phyloP scores from a whole-genome alignment of 2,113 vertebrate genomes.

The Australoheros scitulus region DNA sequence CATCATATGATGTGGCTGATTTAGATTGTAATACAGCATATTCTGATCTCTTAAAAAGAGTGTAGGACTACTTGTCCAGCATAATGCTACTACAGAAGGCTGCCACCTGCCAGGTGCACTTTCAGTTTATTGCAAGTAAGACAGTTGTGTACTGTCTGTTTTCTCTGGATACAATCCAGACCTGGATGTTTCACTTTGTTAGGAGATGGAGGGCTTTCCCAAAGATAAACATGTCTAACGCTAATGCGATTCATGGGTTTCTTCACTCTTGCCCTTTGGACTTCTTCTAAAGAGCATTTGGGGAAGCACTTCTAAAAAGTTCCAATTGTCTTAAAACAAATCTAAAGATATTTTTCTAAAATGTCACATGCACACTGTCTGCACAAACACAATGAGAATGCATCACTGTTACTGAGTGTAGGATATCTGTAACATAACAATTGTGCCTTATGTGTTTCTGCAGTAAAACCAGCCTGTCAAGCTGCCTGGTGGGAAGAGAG shows the following conservation, averaged over 20 bases:
- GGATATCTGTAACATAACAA: not conserved
- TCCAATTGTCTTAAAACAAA: not conserved
- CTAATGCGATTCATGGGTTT: slow-evolving; percentile 18
- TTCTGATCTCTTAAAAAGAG: not conserved
- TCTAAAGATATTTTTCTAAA: not conserved
- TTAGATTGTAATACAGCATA: not conserved
- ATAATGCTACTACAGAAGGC: not conserved
- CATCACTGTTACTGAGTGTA: not conserved
- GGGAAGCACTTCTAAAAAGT: not conserved
- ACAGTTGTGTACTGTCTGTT: slow-evolving; percentile 4
- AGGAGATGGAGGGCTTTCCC: slow-evolving; percentile 21
- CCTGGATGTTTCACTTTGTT: slow-evolving; percentile 8
- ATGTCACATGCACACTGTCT: not conserved
- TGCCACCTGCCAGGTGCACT: not conserved
- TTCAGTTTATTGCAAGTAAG: slow-evolving; percentile 1
- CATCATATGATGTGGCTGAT: not conserved
- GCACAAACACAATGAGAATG: not conserved
- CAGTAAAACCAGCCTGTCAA: slow-evolving; percentile 22
- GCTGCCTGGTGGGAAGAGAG: slow-evolving; percentile 1
- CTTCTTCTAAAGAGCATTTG: not conserved
- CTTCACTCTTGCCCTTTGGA: slow-evolving; percentile 36
- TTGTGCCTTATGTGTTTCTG: not conserved
- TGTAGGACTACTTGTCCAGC: not conserved
- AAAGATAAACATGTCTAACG: slow-evolving; percentile 46
- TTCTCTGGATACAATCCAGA: slow-evolving; percentile 49